Evolutionary conservation across 2,113 vertebrate genomes (phyloP).

Genomic region (Casuarius casuarius): DNA sequence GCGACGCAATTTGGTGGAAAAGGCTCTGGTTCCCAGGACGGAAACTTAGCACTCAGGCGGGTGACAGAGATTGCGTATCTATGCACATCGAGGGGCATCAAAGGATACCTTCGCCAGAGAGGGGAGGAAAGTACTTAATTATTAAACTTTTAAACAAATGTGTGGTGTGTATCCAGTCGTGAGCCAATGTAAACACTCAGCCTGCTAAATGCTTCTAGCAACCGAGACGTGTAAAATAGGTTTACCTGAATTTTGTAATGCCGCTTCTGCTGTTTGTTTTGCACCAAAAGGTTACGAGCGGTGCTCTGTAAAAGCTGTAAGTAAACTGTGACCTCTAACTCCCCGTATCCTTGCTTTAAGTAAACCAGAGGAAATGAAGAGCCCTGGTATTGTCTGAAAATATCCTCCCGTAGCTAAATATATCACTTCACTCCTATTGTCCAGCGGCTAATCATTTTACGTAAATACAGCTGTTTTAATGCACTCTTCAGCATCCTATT

Average conservation of each 20-base stretch:
- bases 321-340: slow-evolving; percentile 73
- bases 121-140: slow-evolving; percentile 1
- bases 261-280: slow-evolving; percentile 38
- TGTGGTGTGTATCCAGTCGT: background rate
- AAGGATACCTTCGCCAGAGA: background rate
- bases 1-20: slow-evolving; percentile 49
- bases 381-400: slow-evolving; percentile 76
- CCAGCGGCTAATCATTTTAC: slow-evolving; percentile 21
- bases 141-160: slow-evolving; percentile 51
- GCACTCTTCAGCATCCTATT: background rate
- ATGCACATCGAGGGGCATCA: slow-evolving; percentile 22
- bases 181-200: slow-evolving; percentile 17
- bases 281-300: slow-evolving; percentile 31
- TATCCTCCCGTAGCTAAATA: slow-evolving; percentile 72
- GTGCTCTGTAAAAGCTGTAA: slow-evolving; percentile 44
- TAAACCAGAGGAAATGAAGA: slow-evolving; percentile 77
- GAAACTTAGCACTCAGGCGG: slow-evolving; percentile 47
- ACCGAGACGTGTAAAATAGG: slow-evolving; percentile 19
- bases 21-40: slow-evolving; percentile 22
- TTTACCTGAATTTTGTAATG: background rate
- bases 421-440: slow-evolving; percentile 37
- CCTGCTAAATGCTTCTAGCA: background rate
- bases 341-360: slow-evolving; percentile 68
- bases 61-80: slow-evolving; percentile 29
- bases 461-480: slow-evolving; percentile 41